These are phyloP conservation scores for Drosophila neotestacea DNA, from an alignment of 2,888 invertebrate genomes.

Conservation along the genomic window DNA sequence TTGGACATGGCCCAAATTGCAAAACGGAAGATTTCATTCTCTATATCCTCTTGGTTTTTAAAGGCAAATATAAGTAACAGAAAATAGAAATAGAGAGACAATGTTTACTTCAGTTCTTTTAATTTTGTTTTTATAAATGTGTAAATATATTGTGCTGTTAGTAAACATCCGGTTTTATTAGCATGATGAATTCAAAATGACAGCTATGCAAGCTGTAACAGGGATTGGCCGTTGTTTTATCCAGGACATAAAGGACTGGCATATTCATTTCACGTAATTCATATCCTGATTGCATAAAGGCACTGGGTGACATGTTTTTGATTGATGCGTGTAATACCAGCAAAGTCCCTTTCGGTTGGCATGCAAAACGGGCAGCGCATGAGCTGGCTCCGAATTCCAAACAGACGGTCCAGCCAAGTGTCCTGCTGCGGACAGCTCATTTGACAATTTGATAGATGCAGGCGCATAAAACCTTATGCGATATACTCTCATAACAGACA, in stretches of 20 bases:
- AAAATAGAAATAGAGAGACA: not conserved
- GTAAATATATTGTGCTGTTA: slow-evolving; percentile 11
- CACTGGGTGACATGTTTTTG: slow-evolving; percentile 46
- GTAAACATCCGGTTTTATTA: slow-evolving; percentile 30
- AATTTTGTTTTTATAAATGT: slow-evolving; percentile 1
- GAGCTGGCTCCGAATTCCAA: slow-evolving; percentile 1
- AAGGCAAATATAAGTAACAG: slow-evolving; percentile 4
- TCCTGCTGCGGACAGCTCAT: slow-evolving; percentile 70
- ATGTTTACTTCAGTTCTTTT: not conserved
- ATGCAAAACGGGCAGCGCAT: slow-evolving; percentile 44
- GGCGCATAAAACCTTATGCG: slow-evolving; percentile 41
- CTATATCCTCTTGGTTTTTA: slow-evolving; percentile 3
- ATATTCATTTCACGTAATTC: slow-evolving; percentile 61
- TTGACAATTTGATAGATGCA: slow-evolving; percentile 79
- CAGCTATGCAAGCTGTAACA: slow-evolving; percentile 15
- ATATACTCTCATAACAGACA: slow-evolving; percentile 4
- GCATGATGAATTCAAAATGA: slow-evolving; percentile 12
- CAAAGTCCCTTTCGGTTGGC: slow-evolving; percentile 16
- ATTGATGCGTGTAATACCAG: slow-evolving; percentile 45
- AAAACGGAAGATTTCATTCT: not conserved
- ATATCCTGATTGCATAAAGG: slow-evolving; percentile 59
- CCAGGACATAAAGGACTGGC: slow-evolving; percentile 22
- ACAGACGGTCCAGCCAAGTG: slow-evolving; percentile 26
- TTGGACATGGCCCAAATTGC: not conserved
- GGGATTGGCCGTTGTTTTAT: slow-evolving; percentile 13